Conservation (phyloP, 1,140 invertebrate species). For the Chironomus tepperi region DNA sequence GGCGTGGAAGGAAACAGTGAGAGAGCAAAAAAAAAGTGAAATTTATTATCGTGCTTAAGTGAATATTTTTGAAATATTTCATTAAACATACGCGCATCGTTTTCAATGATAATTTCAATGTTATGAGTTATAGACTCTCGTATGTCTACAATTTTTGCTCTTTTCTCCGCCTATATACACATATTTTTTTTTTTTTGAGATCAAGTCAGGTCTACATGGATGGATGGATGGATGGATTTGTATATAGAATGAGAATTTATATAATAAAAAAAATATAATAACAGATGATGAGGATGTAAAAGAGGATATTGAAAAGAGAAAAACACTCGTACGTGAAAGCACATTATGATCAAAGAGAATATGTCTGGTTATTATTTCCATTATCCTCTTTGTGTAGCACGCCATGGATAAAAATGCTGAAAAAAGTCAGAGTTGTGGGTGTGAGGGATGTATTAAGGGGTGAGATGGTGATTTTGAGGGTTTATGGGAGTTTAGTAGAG, state of each 20-base stretch:
- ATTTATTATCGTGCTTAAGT: neutral
- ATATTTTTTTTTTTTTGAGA: too few species aligned
- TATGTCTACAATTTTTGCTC: neutral
- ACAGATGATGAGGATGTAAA: neutral
- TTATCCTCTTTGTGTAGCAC: too few species aligned
- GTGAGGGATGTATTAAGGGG: too few species aligned
- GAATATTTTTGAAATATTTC: slow-evolving; percentile 14
- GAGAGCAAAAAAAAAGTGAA: neutral
- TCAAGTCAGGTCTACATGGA: too few species aligned
- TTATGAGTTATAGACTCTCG: neutral
- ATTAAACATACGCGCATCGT: neutral
- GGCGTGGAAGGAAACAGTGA: neutral
- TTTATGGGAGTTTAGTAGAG: too few species aligned
- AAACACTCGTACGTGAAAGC: neutral
- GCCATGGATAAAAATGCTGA: too few species aligned
- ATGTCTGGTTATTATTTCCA: too few species aligned
- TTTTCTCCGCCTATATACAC: neutral
- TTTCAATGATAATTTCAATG: slow-evolving; percentile 7
- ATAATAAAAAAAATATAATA: neutral
- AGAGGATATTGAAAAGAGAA: neutral
- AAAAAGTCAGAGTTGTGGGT: too few species aligned
- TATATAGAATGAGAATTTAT: neutral
- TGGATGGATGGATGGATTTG: neutral
- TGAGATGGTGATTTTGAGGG: too few species aligned
- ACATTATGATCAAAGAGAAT: neutral